A percentile compares a stretch with the other conserved stretches of the same genome.
Evolutionary conservation across 1,140 invertebrate species (phyloP).

Genomic region (Drosophila pseudoobscura): DNA sequence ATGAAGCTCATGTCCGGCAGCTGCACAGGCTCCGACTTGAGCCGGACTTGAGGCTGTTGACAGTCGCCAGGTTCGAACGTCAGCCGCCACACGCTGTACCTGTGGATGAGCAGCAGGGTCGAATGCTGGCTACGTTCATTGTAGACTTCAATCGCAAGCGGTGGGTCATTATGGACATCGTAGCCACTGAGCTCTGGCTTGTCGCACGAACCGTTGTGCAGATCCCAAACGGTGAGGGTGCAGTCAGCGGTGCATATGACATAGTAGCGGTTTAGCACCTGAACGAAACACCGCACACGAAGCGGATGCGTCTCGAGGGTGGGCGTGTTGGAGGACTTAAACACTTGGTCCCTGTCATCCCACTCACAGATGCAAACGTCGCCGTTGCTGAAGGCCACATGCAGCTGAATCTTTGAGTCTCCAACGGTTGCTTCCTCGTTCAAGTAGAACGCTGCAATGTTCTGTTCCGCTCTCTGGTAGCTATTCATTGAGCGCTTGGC

Average conservation of each 20-base stretch:
- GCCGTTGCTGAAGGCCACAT: constrained; percentile 57
- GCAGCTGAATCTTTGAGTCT: constrained; percentile 42
- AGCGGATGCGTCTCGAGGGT: constrained; percentile 25
- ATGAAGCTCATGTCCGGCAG: constrained; percentile 40
- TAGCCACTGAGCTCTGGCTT: constrained; percentile 10
- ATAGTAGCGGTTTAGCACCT: constrained; percentile 45
- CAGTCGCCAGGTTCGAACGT: constrained; percentile 14
- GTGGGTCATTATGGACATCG: constrained; percentile 10
- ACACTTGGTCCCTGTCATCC: constrained; percentile 42
- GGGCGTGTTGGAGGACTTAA: constrained; percentile 31
- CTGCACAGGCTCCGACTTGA: constrained; percentile 22
- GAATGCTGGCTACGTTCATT: constrained; percentile 23
- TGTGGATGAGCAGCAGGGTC: constrained; percentile 53
- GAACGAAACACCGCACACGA: constrained; percentile 35
- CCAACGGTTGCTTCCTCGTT: constrained; percentile 28
- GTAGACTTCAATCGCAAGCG: constrained; percentile 31
- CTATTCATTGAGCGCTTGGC: constrained; percentile 27
- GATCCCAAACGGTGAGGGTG: constrained; percentile 46
- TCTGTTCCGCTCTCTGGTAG: constrained; percentile 16
- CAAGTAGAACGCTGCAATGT: constrained; percentile 51
- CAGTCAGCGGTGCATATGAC: constrained; percentile 48
- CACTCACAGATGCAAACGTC: constrained; percentile 58
- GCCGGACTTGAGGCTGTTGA: background rate
- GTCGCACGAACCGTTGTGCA: constrained; percentile 25
- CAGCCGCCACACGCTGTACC: constrained; percentile 41